Conservation (phyloP, 1,140 invertebrate species). For the Prorops nasuta region DNA sequence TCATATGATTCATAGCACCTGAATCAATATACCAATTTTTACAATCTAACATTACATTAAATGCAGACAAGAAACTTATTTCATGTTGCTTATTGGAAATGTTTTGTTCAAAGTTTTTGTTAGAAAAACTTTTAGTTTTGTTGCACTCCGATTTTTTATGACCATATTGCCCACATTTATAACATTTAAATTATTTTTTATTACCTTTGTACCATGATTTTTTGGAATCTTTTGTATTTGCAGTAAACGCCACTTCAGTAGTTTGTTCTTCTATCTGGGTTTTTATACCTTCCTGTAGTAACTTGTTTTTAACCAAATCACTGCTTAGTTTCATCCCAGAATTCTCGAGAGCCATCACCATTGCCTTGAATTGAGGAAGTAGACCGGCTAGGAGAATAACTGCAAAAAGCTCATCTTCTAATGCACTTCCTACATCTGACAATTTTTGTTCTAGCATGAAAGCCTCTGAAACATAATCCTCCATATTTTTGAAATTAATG, state of each 20-base stretch:
- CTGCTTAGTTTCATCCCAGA: slow-evolving; percentile 35
- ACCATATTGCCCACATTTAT: too few species aligned
- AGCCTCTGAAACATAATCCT: background rate
- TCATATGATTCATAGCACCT: background rate
- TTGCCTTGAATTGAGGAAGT: slow-evolving; percentile 42
- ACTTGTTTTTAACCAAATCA: slow-evolving; percentile 44
- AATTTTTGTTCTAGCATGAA: background rate
- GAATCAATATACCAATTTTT: background rate
- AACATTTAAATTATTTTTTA: too few species aligned
- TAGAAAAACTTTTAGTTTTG: too few species aligned
- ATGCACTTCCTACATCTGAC: slow-evolving; percentile 17
- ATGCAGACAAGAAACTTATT: too few species aligned
- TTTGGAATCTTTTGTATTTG: too few species aligned
- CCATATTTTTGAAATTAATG: background rate
- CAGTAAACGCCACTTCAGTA: too few species aligned
- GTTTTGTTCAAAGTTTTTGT: too few species aligned
- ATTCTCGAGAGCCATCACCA: slow-evolving; percentile 49
- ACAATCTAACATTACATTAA: background rate
- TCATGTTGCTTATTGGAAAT: too few species aligned
- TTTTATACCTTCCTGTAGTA: slow-evolving; percentile 41
- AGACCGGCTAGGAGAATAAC: slow-evolving; percentile 41
- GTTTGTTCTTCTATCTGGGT: background rate
- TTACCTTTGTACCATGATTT: too few species aligned
- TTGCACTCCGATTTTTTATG: too few species aligned
- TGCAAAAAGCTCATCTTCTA: slow-evolving; percentile 41